Base-by-base conservation (phyloP, 1,140 invertebrate genomes). In the Platorchestia sp. region DNA sequence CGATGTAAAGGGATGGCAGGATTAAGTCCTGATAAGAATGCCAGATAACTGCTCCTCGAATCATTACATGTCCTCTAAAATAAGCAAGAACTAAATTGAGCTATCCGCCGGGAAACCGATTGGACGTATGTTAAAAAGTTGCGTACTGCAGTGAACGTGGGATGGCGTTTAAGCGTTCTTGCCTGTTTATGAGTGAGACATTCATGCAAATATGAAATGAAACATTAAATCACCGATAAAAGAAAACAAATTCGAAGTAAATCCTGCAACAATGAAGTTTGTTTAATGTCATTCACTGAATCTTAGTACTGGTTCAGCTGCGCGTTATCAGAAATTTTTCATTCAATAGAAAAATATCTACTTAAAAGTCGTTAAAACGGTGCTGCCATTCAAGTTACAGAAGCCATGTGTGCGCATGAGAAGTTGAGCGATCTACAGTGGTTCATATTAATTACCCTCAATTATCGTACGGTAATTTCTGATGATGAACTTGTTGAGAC, bases 31-130 rank as follows among this genome's bases (percentile, higher is more conserved):
- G 87, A 89, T 89, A 89, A 42, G 43, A 89, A 41, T 44, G 43
- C 43, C 5, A 89, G 87, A 89, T 89, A 89, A 44, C 87, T 89
- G n/a, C 87, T 89, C 36, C 43, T 41, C 43, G 41, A 89, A 44
- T 89, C 87, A 89, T 89, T 89, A 89, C 41, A 89, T 89, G 41
- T 41, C 10, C 87, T 89, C 27, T 7, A 89, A 89, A 89, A 89
- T 89, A 41, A 89, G 43, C 87, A 42, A 89, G 87, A 89, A 89
- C 87, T 89, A 89, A 44, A 89, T 89, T 89, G 87, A 89, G 87
- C 87, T 44, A 89, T 89, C 87, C 3, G 87, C 87, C 41, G 43
- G n/a, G 14, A 89, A 89, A 44, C 16, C 87, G 87, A 41, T 89
- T 89, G 22, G 10, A 36, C 59, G 36, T 75, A 10, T 22, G 59